These are phyloP conservation scores for Protaetia brevitarsis DNA, from an alignment of 1,140 invertebrate species.

Conservation along the genomic window DNA sequence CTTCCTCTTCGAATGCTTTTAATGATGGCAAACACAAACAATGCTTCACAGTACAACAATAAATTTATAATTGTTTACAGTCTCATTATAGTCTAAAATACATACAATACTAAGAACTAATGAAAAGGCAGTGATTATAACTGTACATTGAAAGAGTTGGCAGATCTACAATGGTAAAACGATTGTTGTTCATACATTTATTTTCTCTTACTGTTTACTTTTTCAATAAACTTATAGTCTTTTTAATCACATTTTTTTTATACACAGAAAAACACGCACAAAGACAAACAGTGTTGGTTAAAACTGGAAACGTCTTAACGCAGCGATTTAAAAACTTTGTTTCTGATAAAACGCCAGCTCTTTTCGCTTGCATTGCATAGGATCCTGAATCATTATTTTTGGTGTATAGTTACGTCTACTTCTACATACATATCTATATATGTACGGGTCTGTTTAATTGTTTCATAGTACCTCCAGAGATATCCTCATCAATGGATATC, in stretches of 20 bases:
- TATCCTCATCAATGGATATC: slow-evolving; percentile 24
- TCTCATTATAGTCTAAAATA: slow-evolving; percentile 22
- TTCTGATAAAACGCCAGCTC: not conserved
- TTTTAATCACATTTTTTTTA: slow-evolving; percentile 18
- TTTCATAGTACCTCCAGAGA: not conserved
- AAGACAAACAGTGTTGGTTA: not conserved
- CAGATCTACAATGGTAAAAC: slow-evolving; percentile 38
- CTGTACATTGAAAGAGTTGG: slow-evolving; percentile 35
- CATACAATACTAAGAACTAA: slow-evolving; percentile 24
- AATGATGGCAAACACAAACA: slow-evolving; percentile 8
- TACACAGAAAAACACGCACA: slow-evolving; percentile 14
- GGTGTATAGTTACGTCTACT: slow-evolving; percentile 38
- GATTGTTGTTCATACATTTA: slow-evolving; percentile 24
- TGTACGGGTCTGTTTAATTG: not conserved
- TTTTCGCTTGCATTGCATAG: slow-evolving; percentile 43
- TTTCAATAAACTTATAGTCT: not conserved
- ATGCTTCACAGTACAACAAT: slow-evolving; percentile 20
- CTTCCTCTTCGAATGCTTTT: slow-evolving; percentile 17
- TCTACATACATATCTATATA: slow-evolving; percentile 19
- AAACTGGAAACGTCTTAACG: slow-evolving; percentile 5
- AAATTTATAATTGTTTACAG: slow-evolving; percentile 23
- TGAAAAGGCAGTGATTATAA: slow-evolving; percentile 31
- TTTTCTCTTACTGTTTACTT: slow-evolving; percentile 21
- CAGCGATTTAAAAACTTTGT: slow-evolving; percentile 38
- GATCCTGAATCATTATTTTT: slow-evolving; percentile 47